Conservation (phyloP, 2,113 vertebrate species). For the Pluvialis apricaria region DNA sequence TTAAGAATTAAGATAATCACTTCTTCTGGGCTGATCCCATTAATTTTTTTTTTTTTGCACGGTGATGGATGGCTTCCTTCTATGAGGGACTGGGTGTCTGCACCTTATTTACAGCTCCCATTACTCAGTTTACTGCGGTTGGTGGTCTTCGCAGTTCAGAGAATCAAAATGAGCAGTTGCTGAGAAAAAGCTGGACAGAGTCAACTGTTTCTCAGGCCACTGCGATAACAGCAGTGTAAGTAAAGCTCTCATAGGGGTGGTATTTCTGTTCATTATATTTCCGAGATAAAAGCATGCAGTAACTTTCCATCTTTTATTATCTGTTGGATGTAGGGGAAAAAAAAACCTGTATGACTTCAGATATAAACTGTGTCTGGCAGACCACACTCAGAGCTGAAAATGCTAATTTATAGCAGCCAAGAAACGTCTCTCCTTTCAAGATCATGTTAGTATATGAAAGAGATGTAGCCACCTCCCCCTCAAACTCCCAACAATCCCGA, state of each 20-base stretch:
- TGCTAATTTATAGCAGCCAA: neutral
- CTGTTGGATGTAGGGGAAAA: neutral
- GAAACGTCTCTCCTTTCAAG: neutral
- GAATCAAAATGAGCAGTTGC: neutral
- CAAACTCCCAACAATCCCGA: neutral
- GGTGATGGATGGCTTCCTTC: neutral
- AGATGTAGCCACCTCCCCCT: neutral
- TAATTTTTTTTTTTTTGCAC: neutral
- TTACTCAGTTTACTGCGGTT: neutral
- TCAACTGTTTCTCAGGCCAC: neutral
- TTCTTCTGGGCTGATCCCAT: neutral
- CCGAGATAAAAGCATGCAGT: neutral
- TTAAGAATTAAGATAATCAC: neutral
- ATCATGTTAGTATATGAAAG: neutral
- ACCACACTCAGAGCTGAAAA: neutral
- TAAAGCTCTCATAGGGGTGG: neutral
- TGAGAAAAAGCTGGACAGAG: neutral
- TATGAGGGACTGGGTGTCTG: neutral
- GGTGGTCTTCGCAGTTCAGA: neutral
- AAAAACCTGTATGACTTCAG: neutral
- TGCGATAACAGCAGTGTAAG: neutral
- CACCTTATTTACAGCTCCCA: neutral
- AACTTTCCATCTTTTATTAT: neutral
- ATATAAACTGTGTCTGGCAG: neutral
- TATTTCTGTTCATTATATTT: neutral